Evolutionary conservation across 1,140 invertebrate genomes (phyloP), one percentile per base, ranked within the genome.

Genomic region (Muscidifurax raptorellus): DNA sequence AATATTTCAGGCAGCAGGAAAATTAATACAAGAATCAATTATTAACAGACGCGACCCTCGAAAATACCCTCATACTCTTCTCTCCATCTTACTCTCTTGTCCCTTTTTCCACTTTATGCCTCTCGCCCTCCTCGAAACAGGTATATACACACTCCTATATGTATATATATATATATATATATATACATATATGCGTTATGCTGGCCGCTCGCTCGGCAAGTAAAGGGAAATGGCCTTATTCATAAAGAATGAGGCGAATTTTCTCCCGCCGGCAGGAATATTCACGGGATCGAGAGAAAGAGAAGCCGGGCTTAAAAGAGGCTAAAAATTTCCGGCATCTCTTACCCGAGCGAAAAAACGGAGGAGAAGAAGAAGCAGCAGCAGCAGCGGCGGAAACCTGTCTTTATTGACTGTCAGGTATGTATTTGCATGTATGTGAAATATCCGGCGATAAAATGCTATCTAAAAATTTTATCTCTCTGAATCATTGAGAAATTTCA

Each of bases 21-120:
- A 85, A 85, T 85, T 85, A 85, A 85, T 85, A 85, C 79, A 67
- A 66, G 30, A 77, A 85, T 85, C 84, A 85, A 85, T 85, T 81
- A 85, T 85, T 85, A 85, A 85, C 27, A 77, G 36, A 36, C 78
- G 75, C 67, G 32, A 79, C 59, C 75, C 69, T 80, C 2, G 28
- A 28, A 75, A 82, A 82, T 64, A 36, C 32, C 47, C 66, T 78
- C 30, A 71, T 78, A 59, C 72, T 27, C 66, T 64, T 72, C 67
- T 79, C 32, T 6, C 30, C 27, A 6, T 47, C 15, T 12, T 7
- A 12, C 30, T 27, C 76, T 32, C 22, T 27, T 44, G 40, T 84
- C 76, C 69, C 72, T 76, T 85, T 80, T 81, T 85, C 83, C 83
- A 85, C 71, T 76, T 80, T 80, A 74, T 80, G 78, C 72, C 47